Percentiles rank a stretch among this genome's conserved stretches.
Conservation (phyloP, 1,140 invertebrate genomes). For the Nautilus pompilius region DNA sequence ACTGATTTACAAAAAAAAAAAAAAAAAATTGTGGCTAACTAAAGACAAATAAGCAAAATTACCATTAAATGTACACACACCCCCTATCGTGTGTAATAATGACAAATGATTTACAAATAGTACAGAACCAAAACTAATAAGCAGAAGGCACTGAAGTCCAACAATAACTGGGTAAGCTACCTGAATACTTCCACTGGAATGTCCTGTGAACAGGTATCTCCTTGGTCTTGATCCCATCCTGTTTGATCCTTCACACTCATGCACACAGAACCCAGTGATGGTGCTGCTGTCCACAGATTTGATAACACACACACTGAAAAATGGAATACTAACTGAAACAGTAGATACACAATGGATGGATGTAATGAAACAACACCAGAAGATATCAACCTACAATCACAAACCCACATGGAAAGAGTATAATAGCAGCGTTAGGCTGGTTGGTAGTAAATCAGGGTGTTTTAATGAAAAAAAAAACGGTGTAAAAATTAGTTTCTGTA, state of each 20-base stretch:
- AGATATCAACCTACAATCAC: not conserved
- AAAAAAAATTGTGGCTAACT: no score
- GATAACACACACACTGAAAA: conserved; percentile 84
- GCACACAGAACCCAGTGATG: conserved; percentile 93
- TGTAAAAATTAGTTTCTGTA: no score
- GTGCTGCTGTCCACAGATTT: conserved; percentile 90
- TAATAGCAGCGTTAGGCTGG: no score
- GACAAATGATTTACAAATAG: no score
- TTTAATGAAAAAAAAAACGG: no score
- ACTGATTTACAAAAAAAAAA: no score
- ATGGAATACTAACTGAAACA: not conserved
- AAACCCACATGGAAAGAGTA: no score
- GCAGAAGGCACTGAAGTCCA: not conserved
- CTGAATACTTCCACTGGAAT: conserved; percentile 90
- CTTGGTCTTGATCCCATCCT: conserved; percentile 87
- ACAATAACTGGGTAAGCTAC: conserved; percentile 34
- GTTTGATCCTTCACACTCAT: conserved; percentile 90
- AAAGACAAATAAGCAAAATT: no score
- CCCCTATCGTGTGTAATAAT: no score
- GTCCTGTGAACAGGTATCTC: conserved; percentile 91
- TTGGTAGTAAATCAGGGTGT: no score
- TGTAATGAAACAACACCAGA: not conserved
- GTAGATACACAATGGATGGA: not conserved
- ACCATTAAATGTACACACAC: no score
- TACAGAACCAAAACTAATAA: no score